These are phyloP conservation scores for Bombyx huttoni DNA, from an alignment of 2,888 invertebrate species.

Conservation along the genomic window DNA sequence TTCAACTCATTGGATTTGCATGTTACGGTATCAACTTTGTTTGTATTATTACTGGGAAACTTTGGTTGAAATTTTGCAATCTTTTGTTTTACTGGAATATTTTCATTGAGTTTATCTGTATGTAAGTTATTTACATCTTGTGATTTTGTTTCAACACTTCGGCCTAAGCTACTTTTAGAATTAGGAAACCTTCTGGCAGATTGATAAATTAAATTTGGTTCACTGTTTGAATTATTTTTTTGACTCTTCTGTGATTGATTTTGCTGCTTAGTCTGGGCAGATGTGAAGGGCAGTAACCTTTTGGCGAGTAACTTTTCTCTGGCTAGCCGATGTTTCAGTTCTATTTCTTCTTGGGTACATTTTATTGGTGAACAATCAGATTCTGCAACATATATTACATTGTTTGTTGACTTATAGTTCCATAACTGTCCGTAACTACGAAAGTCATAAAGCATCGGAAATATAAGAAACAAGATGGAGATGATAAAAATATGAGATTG, in stretches of 20 bases:
- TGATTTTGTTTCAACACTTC: too few species aligned
- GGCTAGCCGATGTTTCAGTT: conserved; percentile 73
- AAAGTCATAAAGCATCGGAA: too few species aligned
- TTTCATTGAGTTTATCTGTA: too few species aligned
- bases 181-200: too few species aligned
- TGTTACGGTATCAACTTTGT: conserved; percentile 10
- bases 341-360: conserved; percentile 75
- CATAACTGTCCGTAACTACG: too few species aligned
- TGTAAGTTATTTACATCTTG: too few species aligned
- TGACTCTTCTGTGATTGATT: conserved; percentile 1
- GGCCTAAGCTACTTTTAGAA: too few species aligned
- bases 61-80: conserved; percentile 36
- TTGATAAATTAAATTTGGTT: neutral
- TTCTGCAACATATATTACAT: conserved; percentile 14
- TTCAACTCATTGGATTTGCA: conserved; percentile 28
- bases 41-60: conserved; percentile 19
- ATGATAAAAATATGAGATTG: too few species aligned
- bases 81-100: conserved; percentile 8
- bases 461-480: too few species aligned
- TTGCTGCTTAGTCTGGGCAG: conserved; percentile 23
- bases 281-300: conserved; percentile 50
- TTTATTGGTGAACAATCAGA: conserved; percentile 49
- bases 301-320: conserved; percentile 72
- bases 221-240: neutral
- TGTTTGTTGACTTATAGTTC: neutral